These are phyloP conservation scores for Ditylenchus dipsaci DNA, from an alignment of 1,140 invertebrate genomes.

Conservation along the genomic window DNA sequence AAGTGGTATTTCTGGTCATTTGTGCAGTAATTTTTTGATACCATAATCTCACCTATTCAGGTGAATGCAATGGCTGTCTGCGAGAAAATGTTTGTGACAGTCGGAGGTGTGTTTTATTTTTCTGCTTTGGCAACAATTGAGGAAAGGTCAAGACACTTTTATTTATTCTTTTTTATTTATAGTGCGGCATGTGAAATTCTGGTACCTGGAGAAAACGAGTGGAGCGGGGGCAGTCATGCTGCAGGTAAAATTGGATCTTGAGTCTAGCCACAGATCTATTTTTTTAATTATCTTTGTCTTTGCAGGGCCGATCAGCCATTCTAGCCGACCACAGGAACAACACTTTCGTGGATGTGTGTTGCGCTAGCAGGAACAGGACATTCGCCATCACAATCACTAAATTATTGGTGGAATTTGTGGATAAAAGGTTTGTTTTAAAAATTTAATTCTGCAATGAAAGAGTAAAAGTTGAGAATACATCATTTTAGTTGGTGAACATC, in stretches of 20 bases:
- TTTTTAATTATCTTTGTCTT: constrained; percentile 7
- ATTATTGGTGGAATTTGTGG: constrained; percentile 45
- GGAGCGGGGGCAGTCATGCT: constrained; percentile 16
- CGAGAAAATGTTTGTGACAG: constrained; percentile 47
- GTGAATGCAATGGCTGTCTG: constrained; percentile 49
- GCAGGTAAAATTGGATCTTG: constrained; percentile 16
- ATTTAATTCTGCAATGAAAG: no score
- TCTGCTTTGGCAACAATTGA: not conserved
- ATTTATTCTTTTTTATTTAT: not conserved
- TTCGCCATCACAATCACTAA: constrained; percentile 49
- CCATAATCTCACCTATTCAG: constrained; percentile 6
- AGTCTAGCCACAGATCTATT: constrained; percentile 4
- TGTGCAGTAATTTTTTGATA: not conserved
- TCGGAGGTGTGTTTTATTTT: constrained; percentile 16
- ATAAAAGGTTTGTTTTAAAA: constrained; percentile 40
- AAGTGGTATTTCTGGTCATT: not conserved
- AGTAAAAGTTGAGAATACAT: no score
- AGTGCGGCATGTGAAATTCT: constrained; percentile 49
- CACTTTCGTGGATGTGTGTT: constrained; percentile 49
- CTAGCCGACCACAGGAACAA: constrained; percentile 50
- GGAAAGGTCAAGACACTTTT: no score
- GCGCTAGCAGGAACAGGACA: constrained; percentile 42
- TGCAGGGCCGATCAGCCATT: constrained; percentile 47
- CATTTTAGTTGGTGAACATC: constrained; percentile 36
- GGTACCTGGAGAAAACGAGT: constrained; percentile 34